Base-by-base conservation (phyloP, 2,888 invertebrate species). In the Noctua janthe region DNA sequence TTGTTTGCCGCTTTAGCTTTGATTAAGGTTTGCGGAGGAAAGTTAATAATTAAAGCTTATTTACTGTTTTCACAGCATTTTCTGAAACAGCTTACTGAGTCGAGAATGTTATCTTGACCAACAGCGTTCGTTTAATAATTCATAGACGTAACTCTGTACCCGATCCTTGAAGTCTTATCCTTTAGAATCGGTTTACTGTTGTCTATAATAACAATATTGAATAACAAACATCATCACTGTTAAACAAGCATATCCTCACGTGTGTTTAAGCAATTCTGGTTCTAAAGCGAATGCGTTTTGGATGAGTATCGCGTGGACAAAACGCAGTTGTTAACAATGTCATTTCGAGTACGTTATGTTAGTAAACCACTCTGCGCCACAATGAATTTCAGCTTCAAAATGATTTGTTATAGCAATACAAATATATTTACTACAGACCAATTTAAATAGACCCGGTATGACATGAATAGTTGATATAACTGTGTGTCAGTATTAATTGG, bases 351-450 rank as follows among this genome's bases (percentile, higher is more conserved):
- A 83, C 82, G 82, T 82, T 84, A 81, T 89, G 84, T 84, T 89
- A 89, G 87, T 89, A 86, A 84, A 89, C 89, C 83, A 82, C 84
- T 88, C 88, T 39, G 69, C 76, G 64, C 89, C 84, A 80, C 88
- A 89, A 89, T 89, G 89, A 86, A 90, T 89, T 89, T 89, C 86
- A 89, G 83, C 83, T 86, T 82, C 88, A 82, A 89, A 86, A 89
- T 90, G 82, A 90, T 89, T 90, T 89, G 88, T 86, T 86, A 84
- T 82, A 78, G 77, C 81, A 83, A 81, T 84, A 86, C 90, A 89
- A 89, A 88, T 87, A 86, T 86, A 86, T 88, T 86, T 86, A 80
- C 76, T 71, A 10, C n/a, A 67, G 74, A 59, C 89, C 84, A 80
- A 83, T 78, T 80, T 89, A 90, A 86, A 83, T 77, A 82, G 86